Evolutionary conservation across 2,113 vertebrate species (phyloP).

Genomic region (Phyllostomus hastatus): DNA sequence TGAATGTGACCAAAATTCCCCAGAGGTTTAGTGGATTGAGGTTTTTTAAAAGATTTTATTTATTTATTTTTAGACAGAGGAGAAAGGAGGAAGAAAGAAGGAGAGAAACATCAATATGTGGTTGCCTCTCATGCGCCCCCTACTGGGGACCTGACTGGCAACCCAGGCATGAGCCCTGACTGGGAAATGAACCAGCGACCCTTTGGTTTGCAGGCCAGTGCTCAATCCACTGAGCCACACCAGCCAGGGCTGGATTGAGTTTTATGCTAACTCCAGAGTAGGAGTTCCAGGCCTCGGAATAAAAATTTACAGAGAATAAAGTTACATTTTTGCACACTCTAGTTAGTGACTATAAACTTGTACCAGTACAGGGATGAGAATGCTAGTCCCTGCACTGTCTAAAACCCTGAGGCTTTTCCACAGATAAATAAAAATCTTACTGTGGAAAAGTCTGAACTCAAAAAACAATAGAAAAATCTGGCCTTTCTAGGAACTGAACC

Average conservation of each 20-base stretch:
- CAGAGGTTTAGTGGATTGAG: not conserved
- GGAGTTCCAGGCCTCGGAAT: not conserved
- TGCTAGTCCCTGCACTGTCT: not conserved
- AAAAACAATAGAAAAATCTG: not conserved
- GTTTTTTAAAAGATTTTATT: no score
- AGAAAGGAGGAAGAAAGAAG: no score
- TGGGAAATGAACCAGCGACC: no score
- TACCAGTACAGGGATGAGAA: not conserved
- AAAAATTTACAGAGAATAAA: constrained; percentile 29
- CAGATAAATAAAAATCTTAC: not conserved
- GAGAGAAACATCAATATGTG: no score
- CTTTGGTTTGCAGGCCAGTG: no score
- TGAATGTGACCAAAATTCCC: not conserved
- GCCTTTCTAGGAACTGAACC: not conserved
- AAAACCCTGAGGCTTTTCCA: not conserved
- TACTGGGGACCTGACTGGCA: no score
- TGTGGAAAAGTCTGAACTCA: not conserved
- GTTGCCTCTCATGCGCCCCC: no score
- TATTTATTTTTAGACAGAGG: no score
- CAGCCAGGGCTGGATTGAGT: not conserved
- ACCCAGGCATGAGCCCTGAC: no score
- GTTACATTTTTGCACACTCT: constrained; percentile 16
- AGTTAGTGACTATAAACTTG: not conserved
- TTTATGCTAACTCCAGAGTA: not conserved
- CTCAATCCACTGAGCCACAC: no score